A percentile compares a stretch with the other conserved stretches of the same genome.
These are phyloP conservation scores for Thamnophis sirtalis DNA, from an alignment of 2,113 vertebrate species.

Conservation along the genomic window DNA sequence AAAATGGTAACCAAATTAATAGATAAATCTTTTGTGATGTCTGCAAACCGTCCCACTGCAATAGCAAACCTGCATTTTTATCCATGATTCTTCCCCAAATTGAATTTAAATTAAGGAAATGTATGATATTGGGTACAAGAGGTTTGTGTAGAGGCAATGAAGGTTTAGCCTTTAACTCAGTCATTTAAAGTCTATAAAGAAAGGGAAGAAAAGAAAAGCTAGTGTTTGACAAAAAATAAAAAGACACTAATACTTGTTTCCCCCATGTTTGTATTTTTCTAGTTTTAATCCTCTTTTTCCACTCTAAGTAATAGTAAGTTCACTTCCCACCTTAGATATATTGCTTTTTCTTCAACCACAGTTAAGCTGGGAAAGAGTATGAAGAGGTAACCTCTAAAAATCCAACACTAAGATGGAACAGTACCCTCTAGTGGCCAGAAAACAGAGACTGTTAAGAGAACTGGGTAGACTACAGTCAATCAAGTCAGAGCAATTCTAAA, in stretches of 20 bases:
- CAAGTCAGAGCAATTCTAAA: background rate
- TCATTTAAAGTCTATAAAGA: background rate
- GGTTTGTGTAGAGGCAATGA: background rate
- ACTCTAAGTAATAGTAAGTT: background rate
- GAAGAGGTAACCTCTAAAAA: background rate
- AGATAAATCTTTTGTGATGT: background rate
- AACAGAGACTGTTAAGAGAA: background rate
- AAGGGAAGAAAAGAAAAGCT: background rate
- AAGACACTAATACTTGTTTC: background rate
- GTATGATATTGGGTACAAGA: background rate
- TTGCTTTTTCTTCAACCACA: background rate
- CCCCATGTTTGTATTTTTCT: background rate
- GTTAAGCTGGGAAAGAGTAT: background rate
- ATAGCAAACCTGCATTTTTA: background rate
- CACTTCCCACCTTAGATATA: background rate
- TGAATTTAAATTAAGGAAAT: background rate
- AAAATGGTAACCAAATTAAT: background rate
- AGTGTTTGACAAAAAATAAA: background rate
- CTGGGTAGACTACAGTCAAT: background rate
- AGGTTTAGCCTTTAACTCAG: background rate
- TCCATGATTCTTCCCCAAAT: background rate
- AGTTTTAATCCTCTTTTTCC: background rate
- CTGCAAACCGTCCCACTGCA: background rate
- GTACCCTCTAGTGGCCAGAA: slow-evolving; percentile 3
- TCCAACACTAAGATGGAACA: background rate